Conservation (phyloP, 2,113 vertebrate species). For the Eupsittula cactorum region DNA sequence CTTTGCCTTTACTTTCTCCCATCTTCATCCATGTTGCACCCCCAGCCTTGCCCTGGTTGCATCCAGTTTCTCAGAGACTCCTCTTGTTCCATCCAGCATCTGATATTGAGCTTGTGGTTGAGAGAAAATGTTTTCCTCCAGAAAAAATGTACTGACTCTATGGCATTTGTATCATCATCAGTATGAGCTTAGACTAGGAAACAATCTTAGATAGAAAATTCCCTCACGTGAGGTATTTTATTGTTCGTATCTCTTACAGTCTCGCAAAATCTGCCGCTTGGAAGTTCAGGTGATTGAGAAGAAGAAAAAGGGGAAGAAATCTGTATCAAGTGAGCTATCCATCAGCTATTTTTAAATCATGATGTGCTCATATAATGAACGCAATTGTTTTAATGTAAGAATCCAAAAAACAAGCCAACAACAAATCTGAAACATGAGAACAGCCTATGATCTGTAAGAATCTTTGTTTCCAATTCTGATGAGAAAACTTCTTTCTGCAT, state of each 20-base stretch:
- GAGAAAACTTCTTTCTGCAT: background rate
- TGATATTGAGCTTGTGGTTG: rapidly evolving
- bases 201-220: background rate
- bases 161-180: background rate
- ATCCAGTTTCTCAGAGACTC: background rate
- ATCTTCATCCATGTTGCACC: background rate
- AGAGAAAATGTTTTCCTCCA: background rate
- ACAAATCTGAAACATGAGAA: background rate
- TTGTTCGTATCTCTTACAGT: conserved; percentile 1
- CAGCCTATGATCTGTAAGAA: background rate
- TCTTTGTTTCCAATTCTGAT: background rate
- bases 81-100: background rate
- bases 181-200: background rate
- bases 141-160: background rate
- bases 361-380: background rate
- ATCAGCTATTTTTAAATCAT: background rate
- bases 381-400: background rate
- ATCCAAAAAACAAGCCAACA: background rate
- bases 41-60: background rate
- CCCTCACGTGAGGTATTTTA: background rate
- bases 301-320: background rate
- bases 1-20: background rate
- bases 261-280: conserved; percentile 66
- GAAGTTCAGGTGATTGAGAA: conserved; percentile 62
- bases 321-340: conserved; percentile 48